Evolutionary conservation across 2,113 vertebrate species (phyloP), one percentile per base, ranked within the genome.

Genomic region (Irena cyanogastra): DNA sequence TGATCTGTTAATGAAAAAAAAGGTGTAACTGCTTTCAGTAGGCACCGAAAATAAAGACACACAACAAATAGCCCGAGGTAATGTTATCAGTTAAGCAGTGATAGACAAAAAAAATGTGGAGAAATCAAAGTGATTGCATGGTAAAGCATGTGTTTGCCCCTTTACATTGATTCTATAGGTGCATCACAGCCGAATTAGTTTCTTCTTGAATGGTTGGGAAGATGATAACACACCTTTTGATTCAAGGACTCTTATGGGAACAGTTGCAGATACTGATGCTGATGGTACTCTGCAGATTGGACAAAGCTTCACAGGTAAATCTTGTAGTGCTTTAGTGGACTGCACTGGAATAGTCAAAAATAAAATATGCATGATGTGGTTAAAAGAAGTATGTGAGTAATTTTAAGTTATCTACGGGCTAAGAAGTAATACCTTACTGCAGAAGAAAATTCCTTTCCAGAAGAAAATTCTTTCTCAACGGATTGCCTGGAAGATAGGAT

Each of bases 121-220:
- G 47, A 72, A 83, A 54, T 83, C 26, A 59, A 84, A 75, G 22
- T 21, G 10, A 44, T 70, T 90, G n/a, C 20, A 23, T 89, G 76
- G 78, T 37, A 42, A 93, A 90, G n/a, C 14, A 22, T 54, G 7
- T 66, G 5, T 80, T 87, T 91, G 7, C 8, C 24, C 13, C 3
- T 77, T 92, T 61, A 24, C 27, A 22, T 54, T 90, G 90, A 65
- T 95, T 79, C 96, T 97, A 11, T 92, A 99, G 99, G 98, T 99
- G 8, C 97, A 99, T 86, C 97, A 97, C 60, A 98, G 94, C 82
- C 98, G 95, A 89, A 96, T 98, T 95, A 99, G 98, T 97, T 98
- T 99, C 77, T 99, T 99, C 93, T 90, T 99, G 93, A 97, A 99
- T 95, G 99, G 99, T 14, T 97, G 98, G 69, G 99, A 99, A 96